Base-by-base conservation (phyloP, 1,140 invertebrate genomes). In the Phymastichus coffea region DNA sequence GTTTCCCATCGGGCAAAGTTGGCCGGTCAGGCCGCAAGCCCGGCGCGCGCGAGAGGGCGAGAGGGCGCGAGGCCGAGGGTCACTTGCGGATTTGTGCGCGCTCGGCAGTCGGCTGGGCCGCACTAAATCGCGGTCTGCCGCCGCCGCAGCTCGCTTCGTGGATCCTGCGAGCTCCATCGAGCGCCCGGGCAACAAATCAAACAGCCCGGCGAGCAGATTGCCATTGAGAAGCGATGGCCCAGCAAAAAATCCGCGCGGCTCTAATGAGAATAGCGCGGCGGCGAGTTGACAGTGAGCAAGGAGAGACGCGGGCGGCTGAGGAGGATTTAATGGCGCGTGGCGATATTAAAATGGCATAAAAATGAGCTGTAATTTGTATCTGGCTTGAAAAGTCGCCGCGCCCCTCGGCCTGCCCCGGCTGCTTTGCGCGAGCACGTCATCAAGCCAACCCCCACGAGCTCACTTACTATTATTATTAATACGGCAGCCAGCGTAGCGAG, bases 321-420 rank as follows among this genome's bases (percentile, higher is more conserved):
- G 51, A 44, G 25, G 43, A 78, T 70, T 77, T 78, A 79, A 79
- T 79, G 76, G 75, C 69, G 75, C 75, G 72, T 78, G 69, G 73
- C 68, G 74, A 79, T 79, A 79, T 78, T 79, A 78, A 78, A 79
- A 79, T 74, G 73, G 75, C 73, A 77, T 78, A 79, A 79, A 78
- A 79, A 79, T 79, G 77, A 78, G 75, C 69, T 71, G 75, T 72
- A 79, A 79, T 78, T 79, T 78, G 76, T 79, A 79, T 76, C 71
- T 69, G 66, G 69, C 68, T 70, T 77, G 67, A 72, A 76, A 75
- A 74, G 68, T 65, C 67, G 64, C 67, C 64, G 61, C 61, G 49
- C 52, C 35, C 44, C 6, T 15, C 28, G 35, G 23, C n/a, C n/a
- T n/a, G n/a, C n/a, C n/a, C n/a, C n/a, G n/a, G n/a, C n/a, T n/a